These are phyloP conservation scores for Chelonus insularis DNA, from an alignment of 1,140 invertebrate genomes.

Conservation along the genomic window DNA sequence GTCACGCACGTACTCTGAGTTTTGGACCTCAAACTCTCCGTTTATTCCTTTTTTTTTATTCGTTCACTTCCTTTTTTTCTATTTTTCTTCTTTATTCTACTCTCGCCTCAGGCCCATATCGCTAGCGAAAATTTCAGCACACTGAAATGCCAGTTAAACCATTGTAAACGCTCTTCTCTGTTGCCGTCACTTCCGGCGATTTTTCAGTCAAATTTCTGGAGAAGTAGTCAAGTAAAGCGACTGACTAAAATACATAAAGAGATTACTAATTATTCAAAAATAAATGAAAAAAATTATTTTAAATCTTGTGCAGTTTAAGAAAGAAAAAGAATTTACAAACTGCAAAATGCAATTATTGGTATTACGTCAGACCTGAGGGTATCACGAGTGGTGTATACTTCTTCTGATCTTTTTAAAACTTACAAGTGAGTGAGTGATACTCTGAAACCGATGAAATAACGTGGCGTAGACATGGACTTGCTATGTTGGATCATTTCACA, in stretches of 20 bases:
- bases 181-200: neutral
- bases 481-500: too few species aligned
- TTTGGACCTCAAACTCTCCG: conserved; percentile 30
- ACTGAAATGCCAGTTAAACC: conserved; percentile 8
- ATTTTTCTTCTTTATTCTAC: neutral
- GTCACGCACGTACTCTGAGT: conserved; percentile 53
- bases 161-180: neutral
- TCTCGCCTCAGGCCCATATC: neutral
- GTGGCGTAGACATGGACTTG: too few species aligned
- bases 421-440: too few species aligned
- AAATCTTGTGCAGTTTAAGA: too few species aligned
- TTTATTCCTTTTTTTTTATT: too few species aligned
- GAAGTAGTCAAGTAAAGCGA: neutral
- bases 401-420: too few species aligned
- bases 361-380: too few species aligned
- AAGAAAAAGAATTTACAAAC: too few species aligned
- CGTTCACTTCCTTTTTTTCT: conserved; percentile 16
- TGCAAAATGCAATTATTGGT: too few species aligned
- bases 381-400: too few species aligned
- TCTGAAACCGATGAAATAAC: too few species aligned
- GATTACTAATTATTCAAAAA: neutral
- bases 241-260: neutral
- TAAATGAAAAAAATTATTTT: too few species aligned
- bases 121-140: conserved; percentile 13
- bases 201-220: neutral